Evolutionary conservation across 2,797 vertebrate genomes (phyloP), one percentile per base, ranked within the genome.

Genomic region (Atherinosoma microstoma): DNA sequence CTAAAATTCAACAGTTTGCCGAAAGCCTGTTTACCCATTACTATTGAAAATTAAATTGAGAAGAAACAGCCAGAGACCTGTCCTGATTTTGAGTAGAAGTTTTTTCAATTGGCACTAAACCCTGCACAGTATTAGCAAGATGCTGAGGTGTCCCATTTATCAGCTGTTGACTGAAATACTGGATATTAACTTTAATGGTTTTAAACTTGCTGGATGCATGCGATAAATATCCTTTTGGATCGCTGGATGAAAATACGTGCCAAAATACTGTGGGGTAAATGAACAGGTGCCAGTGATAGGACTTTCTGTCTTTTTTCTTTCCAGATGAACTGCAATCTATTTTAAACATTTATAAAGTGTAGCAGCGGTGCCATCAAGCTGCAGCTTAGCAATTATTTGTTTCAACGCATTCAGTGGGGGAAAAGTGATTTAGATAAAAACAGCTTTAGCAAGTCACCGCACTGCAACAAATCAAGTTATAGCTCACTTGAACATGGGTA

Each of bases 191-290:
- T 74, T 58, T 67, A 83, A 86, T 79, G 78, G 51, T 71, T 84
- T 87, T 72, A 70, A 87, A 84, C 68, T 78, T 47, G 34, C 34
- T 51, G 2, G 73, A 70, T 69, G 78, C 59, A 47, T 13, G 30
- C 1, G 53, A 76, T 78, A 66, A 89, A 84, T 83, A 78, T 59
- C 35, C 40, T 62, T 76, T 83, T 78, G 83, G 70, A 78, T 84
- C 18, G 24, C 42, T 6, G 20, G 47, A 57, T 45, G 54, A 76
- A 78, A 82, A 35, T 45, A 78, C 81, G 78, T 78, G 76, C 67
- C 77, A 70, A 80, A 85, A 85, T 63, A 75, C 78, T 69, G 80
- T 58, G 1, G 76, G 78, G 62, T 69, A 85, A 85, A 89, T 82
- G 78, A 87, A 83, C 76, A 87, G 72, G 80, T 85, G 77, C 70